Base-by-base conservation (phyloP, 2,888 invertebrate genomes). In the Macroteleia sp. region DNA sequence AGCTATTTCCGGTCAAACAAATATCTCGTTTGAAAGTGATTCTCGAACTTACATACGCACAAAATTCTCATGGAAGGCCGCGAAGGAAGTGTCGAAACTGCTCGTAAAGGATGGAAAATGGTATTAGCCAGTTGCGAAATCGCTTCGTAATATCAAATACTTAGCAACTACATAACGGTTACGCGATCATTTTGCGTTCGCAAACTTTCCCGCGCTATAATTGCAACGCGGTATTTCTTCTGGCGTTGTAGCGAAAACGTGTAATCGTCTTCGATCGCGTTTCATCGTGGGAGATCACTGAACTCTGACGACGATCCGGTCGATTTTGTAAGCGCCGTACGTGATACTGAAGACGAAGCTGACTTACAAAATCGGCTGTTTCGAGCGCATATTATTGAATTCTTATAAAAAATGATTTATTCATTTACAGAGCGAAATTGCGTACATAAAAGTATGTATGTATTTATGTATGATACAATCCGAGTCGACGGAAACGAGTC, bases 381-480 rank as follows among this genome's bases (percentile, higher is more conserved):
- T n/a, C 41, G 12, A 5, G 48, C 56, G 42, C 6, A 0, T 10
- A 14, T 67, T 48, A 16, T 25, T n/a, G n/a, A n/a, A 0, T 71
- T 78, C 42, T 74, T 78, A 69, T 22, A 78, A 78, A 74, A 25
- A 78, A 74, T 74, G 69, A 64, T 78, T 78, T 78, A 78, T 78
- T 77, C 71, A 77, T 77, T 73, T 74, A 78, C 69, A 74, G 44
- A 64, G 67, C 73, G 48, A 61, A 71, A 74, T 64, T 70, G 64
- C 52, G 62, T 69, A 74, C 44, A 74, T 56, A 46, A 50, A 22
- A 28, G 1, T 22, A 32, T 19, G 25, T 48, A 25, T 36, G 36
- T 41, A 36, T 46, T 71, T 28, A 67, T 52, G 57, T 77, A 73
- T 73, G 57, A 71, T 67, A 67, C 67, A 73, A 73, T 67, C 42